phyloP scores from a whole-genome alignment of 2,797 vertebrate genomes.

The Morelia viridis region DNA sequence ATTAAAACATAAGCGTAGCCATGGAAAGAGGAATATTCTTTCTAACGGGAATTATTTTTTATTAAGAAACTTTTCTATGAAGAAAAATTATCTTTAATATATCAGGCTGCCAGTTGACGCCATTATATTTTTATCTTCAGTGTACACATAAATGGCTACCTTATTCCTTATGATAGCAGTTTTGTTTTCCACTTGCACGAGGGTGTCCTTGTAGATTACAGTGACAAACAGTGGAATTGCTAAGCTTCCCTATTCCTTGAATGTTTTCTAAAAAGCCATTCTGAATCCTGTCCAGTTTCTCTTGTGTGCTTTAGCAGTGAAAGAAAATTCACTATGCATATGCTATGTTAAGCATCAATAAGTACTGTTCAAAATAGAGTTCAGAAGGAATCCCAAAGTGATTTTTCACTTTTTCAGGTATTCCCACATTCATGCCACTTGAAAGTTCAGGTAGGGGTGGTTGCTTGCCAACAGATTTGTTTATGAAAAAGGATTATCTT shows the following conservation, averaged over 20 bases:
- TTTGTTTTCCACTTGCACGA: neutral
- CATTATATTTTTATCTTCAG: neutral
- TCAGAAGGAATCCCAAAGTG: neutral
- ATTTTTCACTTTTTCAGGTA: neutral
- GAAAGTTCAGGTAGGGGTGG: neutral
- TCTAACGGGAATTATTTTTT: neutral
- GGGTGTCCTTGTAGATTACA: neutral
- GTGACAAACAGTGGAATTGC: neutral
- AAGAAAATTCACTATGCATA: neutral
- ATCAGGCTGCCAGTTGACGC: neutral
- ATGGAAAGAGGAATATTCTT: neutral
- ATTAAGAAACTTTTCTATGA: neutral
- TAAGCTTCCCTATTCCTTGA: neutral
- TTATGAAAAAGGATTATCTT: neutral
- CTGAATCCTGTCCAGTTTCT: neutral
- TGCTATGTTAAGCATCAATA: neutral
- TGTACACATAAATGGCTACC: neutral
- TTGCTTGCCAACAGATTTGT: neutral
- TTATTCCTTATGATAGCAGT: neutral
- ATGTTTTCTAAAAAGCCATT: neutral
- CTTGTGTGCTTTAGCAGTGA: neutral
- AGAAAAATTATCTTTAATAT: neutral
- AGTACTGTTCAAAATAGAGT: neutral
- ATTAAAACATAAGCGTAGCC: neutral
- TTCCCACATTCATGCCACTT: neutral